phyloP scores from a whole-genome alignment of 1,140 invertebrate species.

The Neodiprion lecontei region DNA sequence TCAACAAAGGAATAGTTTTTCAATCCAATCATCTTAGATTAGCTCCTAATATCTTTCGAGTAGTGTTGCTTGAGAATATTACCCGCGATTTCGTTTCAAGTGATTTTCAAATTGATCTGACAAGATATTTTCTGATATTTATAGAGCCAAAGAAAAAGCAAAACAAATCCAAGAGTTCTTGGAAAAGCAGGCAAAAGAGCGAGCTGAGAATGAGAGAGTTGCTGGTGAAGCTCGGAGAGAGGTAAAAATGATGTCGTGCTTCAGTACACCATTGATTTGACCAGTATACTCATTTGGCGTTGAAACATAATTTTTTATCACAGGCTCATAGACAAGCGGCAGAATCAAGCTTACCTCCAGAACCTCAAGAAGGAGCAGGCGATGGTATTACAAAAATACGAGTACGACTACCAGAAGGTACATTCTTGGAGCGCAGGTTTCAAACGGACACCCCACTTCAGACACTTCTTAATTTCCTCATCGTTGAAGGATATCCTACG shows the following conservation, averaged over 20 bases:
- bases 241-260: constrained; percentile 44
- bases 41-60: constrained; percentile 15
- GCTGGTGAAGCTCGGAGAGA: constrained; percentile 76
- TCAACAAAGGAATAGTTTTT: constrained; percentile 14
- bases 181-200: constrained; percentile 69
- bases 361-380: constrained; percentile 64
- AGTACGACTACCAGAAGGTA: constrained; percentile 78
- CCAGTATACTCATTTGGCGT: not conserved
- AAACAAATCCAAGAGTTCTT: constrained; percentile 76
- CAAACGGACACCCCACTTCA: constrained; percentile 70
- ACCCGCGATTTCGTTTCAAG: constrained; percentile 11
- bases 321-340: constrained; percentile 65
- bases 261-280: not conserved
- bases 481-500: constrained; percentile 84
- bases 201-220: constrained; percentile 73
- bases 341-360: constrained; percentile 69
- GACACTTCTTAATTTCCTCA: constrained; percentile 84
- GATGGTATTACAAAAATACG: constrained; percentile 76
- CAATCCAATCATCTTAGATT: constrained; percentile 10
- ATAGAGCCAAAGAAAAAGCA: constrained; percentile 84
- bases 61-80: constrained; percentile 10
- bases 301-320: constrained; percentile 16
- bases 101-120: constrained; percentile 19
- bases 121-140: constrained; percentile 30
- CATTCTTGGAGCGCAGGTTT: constrained; percentile 79